phyloP scores from a whole-genome alignment of 2,113 vertebrate genomes.

The Myocastor coypus region DNA sequence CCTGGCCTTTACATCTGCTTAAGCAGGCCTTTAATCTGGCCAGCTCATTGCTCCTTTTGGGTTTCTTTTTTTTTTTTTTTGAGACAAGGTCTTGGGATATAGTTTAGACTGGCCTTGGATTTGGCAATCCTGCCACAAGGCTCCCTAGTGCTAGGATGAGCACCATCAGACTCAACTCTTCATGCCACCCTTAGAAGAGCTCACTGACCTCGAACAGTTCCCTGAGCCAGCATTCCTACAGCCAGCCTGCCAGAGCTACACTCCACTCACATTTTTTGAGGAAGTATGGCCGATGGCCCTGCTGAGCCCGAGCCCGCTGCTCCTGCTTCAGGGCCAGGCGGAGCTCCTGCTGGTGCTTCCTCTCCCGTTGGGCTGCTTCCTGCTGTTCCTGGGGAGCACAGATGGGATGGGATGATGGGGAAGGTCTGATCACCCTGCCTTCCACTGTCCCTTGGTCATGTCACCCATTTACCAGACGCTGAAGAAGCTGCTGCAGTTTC shows the following conservation, averaged over 20 bases:
- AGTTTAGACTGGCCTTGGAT: background rate
- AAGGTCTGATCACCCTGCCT: background rate
- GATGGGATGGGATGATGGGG: background rate
- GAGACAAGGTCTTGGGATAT: background rate
- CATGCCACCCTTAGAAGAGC: background rate
- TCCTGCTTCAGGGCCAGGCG: slow-evolving; percentile 85
- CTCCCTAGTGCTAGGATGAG: background rate
- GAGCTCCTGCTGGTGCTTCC: slow-evolving; percentile 88
- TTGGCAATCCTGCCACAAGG: background rate
- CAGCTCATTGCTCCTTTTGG: no score
- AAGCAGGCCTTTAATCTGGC: no score
- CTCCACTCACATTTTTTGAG: slow-evolving; percentile 92
- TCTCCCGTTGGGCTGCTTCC: slow-evolving; percentile 87
- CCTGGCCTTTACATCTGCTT: no score
- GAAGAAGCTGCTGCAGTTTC: slow-evolving; percentile 86
- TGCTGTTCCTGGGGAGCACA: slow-evolving; percentile 90
- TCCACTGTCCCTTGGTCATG: background rate
- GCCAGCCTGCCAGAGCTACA: background rate
- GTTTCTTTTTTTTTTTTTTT: background rate
- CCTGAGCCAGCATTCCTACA: background rate
- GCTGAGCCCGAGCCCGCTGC: slow-evolving; percentile 90
- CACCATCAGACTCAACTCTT: background rate
- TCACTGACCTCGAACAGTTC: background rate
- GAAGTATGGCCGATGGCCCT: slow-evolving; percentile 93
- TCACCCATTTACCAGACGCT: slow-evolving; percentile 86